Base-by-base conservation (phyloP, 2,797 vertebrate genomes). In the Erethizon dorsatum region DNA sequence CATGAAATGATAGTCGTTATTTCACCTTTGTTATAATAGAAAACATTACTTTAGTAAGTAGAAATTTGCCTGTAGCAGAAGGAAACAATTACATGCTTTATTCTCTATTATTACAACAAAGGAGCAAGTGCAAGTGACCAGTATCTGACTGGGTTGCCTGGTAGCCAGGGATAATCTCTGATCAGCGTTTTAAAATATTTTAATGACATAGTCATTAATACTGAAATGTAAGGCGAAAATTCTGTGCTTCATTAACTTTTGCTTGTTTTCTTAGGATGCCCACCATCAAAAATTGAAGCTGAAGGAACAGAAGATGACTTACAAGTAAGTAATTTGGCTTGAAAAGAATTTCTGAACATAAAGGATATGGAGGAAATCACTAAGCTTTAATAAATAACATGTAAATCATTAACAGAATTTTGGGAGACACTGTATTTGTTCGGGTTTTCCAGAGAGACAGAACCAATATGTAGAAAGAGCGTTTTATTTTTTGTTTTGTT, bases 231-330 rank as follows among this genome's bases (percentile, higher is more conserved):
- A 84, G 33, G 45, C 20, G 41, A 95, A 89, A 86, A 79, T 88
- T 61, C 9, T 95, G 37, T 97, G 37, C 10, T 73, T 95, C 31
- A 95, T 89, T 95, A 12, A 57, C 57, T 82, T 78, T 92, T n/a
- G 0, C 31, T 69, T 96, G 10, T 94, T 97, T 98, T 65, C 97
- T 57, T 98, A 99, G 99, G 99, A 95, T 99, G 99, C 97, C 99
- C 99, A 73, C 97, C 98, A 26, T 98, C 98, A 50, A 99, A 99
- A 98, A 99, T 99, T 97, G 99, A 99, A 97, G 98, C 98, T 28
- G 99, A 99, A 97, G 98, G 98, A 97, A 98, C 99, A 61, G 99
- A 99, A 96, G 99, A 99, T 94, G 99, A 99, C 97, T 98, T 99
- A 98, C 99, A 99, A 98, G 99, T 99, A 98, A 99, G 99, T 99